A percentile compares a stretch with the other conserved stretches of the same genome.
Conservation (phyloP, 2,113 vertebrate genomes). For the Danionella cerebrum region DNA sequence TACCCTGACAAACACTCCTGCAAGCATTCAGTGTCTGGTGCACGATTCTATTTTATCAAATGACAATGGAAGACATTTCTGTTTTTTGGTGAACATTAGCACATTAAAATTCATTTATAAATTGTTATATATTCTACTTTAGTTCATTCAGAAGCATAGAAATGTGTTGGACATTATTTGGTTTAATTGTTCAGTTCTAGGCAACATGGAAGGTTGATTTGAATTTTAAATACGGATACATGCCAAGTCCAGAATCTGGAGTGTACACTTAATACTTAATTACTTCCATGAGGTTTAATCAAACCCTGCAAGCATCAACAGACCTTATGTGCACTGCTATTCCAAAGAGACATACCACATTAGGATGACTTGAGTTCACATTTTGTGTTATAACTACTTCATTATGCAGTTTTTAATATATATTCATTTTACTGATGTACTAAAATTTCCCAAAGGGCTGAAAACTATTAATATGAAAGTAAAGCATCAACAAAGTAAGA, state of each 20-base stretch:
- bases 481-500: conserved; percentile 3
- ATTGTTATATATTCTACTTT: too few relatives aligned
- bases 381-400: neutral
- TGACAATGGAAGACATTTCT: neutral
- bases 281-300: neutral
- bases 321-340: neutral
- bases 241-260: neutral
- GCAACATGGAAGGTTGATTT: neutral
- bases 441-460: conserved; percentile 20
- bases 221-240: neutral
- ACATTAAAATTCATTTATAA: neutral
- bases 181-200: neutral
- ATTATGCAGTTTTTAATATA: conserved; percentile 19
- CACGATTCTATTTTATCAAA: neutral
- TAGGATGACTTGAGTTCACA: neutral
- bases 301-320: conserved; percentile 1
- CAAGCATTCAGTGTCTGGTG: neutral
- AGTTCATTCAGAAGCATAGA: too few relatives aligned
- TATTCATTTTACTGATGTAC: neutral
- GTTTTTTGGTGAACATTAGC: neutral
- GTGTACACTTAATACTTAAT: conserved; percentile 5
- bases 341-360: conserved; percentile 9
- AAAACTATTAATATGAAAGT: conserved; percentile 7
- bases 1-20: too few relatives aligned
- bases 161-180: too few relatives aligned